These are phyloP conservation scores for Symphodus melops DNA, from an alignment of 2,113 vertebrate genomes.

Conservation along the genomic window DNA sequence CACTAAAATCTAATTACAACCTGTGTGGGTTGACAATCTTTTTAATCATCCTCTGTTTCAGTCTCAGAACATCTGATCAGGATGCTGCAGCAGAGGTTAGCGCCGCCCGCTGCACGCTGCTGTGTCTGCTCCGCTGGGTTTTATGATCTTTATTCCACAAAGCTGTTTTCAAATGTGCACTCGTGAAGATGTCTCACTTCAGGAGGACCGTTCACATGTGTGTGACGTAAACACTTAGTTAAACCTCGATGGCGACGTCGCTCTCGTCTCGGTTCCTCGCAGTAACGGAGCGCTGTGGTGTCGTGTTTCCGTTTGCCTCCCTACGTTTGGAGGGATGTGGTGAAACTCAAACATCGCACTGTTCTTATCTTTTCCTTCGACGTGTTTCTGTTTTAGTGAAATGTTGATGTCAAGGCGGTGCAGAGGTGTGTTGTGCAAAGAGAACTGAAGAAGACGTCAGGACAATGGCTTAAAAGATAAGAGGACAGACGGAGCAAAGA, in stretches of 20 bases:
- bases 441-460: too few species aligned
- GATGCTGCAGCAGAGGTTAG: slow-evolving; percentile 1
- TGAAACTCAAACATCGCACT: background rate
- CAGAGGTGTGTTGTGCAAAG: slow-evolving; percentile 13
- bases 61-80: background rate
- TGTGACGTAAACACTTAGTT: background rate
- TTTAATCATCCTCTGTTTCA: background rate
- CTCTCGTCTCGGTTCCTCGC: slow-evolving; percentile 1
- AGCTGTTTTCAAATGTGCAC: too few species aligned
- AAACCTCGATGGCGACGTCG: background rate
- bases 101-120: background rate
- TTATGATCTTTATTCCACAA: too few species aligned
- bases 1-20: slow-evolving; percentile 26
- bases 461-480: background rate
- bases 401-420: slow-evolving; percentile 10
- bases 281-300: background rate
- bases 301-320: background rate
- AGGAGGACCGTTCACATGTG: too few species aligned
- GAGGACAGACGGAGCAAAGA: slow-evolving; percentile 34
- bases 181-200: too few species aligned
- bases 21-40: background rate
- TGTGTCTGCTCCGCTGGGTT: too few species aligned
- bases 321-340: background rate
- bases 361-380: slow-evolving; percentile 7
- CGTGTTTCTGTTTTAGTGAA: background rate